Conservation (phyloP, 2,113 vertebrate genomes). For the Carassius gibelio region DNA sequence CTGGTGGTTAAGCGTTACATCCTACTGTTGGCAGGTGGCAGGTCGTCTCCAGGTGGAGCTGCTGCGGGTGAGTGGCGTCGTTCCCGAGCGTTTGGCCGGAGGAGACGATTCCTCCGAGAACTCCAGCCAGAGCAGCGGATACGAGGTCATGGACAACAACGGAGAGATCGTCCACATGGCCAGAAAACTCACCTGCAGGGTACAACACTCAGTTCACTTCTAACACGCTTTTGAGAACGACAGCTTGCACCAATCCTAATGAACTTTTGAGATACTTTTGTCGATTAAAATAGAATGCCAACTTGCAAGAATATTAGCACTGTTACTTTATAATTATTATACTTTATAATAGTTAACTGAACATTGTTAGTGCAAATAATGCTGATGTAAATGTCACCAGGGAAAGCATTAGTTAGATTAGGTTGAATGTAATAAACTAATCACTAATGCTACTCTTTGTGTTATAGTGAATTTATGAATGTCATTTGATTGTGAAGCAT, state of each 20-base stretch:
- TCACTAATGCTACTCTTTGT: not conserved
- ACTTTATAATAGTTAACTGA: too few species aligned
- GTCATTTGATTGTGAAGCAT: not conserved
- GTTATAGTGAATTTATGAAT: not conserved
- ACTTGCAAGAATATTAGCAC: not conserved
- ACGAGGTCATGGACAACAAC: conserved; percentile 87
- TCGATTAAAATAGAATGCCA: not conserved
- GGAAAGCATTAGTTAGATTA: too few species aligned
- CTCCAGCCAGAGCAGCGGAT: conserved; percentile 92
- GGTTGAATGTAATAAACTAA: too few species aligned
- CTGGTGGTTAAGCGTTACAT: too few species aligned
- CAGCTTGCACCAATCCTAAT: not conserved
- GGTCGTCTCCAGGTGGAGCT: conserved; percentile 93
- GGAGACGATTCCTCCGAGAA: conserved; percentile 96
- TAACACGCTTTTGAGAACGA: not conserved
- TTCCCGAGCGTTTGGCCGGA: conserved; percentile 84
- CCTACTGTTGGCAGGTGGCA: conserved; percentile 79
- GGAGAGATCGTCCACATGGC: conserved; percentile 90
- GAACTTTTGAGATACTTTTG: not conserved
- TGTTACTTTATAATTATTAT: not conserved
- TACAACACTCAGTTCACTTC: conserved; percentile 56
- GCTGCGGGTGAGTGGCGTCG: conserved; percentile 85
- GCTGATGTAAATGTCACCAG: too few species aligned
- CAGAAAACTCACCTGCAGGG: conserved; percentile 92
- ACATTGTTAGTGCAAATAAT: too few species aligned